Evolutionary conservation across 2,113 vertebrate species (phyloP), one percentile per base, ranked within the genome.

Genomic region (Cyprinodon variegatus): DNA sequence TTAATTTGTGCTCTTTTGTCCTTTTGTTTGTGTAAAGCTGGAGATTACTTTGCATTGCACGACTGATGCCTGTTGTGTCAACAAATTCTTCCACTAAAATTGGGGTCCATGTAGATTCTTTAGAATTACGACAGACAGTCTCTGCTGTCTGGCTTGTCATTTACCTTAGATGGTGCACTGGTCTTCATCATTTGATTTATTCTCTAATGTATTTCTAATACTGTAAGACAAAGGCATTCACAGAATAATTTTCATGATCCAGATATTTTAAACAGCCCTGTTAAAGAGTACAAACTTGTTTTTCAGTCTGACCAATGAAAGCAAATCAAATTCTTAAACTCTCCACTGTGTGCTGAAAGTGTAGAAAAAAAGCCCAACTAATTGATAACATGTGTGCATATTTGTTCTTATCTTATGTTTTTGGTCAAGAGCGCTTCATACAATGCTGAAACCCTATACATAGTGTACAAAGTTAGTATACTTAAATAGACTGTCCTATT

Each of bases 401-500:
- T 70, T 67, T 11, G n/a, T 65, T 3, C 0, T 53, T 29, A 9
- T 75, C 40, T 69, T 70, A 29, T 48, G 65, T 13, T 50, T 61
- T 48, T 65, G 43, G 38, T 76, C 1, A 65, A 57, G 45, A 20
- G 12, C 50, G 43, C 60, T 40, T 6, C 14, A 61, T 50, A 37
- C 29, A 29, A 73, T 74, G 53, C 48, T 45, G 13, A 37, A 48
- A 66, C 40, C 12, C 64, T 38, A 70, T 50, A 75, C 64, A 59
- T 67, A 60, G 29, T 74, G 22, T 77, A 61, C 39, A 43, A 62
- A 73, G 72, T 70, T 57, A 63, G 43, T 82, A 66, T 73, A n/a
- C 68, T 76, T 63, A 76, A 65, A 83, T 65, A 17, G 8, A 48
- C 13, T 79, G 87, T 84, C 87, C 89, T 81, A 88, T 61, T 87